Conservation (phyloP, 2,888 invertebrate species). For the Scrobipalpa costella region DNA sequence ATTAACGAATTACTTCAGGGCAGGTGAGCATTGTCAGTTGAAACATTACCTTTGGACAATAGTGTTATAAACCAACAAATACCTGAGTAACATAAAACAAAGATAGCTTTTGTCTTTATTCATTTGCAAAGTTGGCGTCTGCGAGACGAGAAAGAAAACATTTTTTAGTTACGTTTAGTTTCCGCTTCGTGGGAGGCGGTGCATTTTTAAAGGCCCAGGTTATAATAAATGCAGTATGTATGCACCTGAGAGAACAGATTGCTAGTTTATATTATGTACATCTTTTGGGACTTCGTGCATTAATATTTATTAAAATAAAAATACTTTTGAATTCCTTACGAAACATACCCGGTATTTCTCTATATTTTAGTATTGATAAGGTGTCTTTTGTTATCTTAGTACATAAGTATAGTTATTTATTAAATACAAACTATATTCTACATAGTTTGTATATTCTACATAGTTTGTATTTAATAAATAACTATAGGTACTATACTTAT, state of each 20-base stretch:
- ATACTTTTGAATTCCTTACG: too few species aligned
- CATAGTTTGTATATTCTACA: too few species aligned
- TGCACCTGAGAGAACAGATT: constrained; percentile 55
- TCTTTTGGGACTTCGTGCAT: constrained; percentile 25
- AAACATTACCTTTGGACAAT: constrained; percentile 44
- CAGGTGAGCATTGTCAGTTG: constrained; percentile 57
- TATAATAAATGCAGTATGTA: constrained; percentile 13
- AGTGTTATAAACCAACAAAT: constrained; percentile 45
- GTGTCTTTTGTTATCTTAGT: too few species aligned
- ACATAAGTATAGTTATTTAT: too few species aligned
- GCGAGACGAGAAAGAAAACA: constrained; percentile 37
- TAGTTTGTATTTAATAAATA: too few species aligned
- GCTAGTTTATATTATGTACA: constrained; percentile 49
- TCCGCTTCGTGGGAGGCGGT: constrained; percentile 61
- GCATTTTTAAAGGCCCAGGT: constrained; percentile 18
- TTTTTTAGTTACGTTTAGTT: constrained; percentile 34
- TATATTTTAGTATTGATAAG: too few species aligned
- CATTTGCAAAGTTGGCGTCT: constrained; percentile 39
- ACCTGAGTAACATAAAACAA: constrained; percentile 67
- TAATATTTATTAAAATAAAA: not conserved
- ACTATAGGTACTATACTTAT: not conserved
- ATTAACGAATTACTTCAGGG: constrained; percentile 51
- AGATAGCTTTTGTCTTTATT: constrained; percentile 50
- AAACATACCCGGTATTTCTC: too few species aligned
- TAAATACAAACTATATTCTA: too few species aligned